These are phyloP conservation scores for Chrysocyon brachyurus DNA, from an alignment of 2,797 vertebrate genomes.

Conservation along the genomic window DNA sequence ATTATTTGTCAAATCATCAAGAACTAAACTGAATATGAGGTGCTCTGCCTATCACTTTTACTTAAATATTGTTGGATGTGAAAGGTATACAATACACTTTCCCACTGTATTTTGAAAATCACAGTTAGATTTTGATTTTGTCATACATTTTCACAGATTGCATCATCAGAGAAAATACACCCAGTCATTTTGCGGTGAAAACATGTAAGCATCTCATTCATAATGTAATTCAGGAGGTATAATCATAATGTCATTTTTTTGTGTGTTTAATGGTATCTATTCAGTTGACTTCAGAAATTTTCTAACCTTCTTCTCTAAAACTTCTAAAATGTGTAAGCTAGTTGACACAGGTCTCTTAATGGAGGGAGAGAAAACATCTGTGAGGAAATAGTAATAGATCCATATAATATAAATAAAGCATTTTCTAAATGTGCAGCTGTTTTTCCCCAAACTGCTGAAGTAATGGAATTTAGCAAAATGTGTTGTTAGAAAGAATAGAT, in stretches of 20 bases:
- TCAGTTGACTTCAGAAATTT: slow-evolving; percentile 77
- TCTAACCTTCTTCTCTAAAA: slow-evolving; percentile 76
- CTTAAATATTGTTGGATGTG: slow-evolving; percentile 87
- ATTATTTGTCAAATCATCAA: slow-evolving; percentile 69
- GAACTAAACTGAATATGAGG: slow-evolving; percentile 74
- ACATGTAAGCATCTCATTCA: slow-evolving; percentile 91
- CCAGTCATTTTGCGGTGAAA: slow-evolving; percentile 92
- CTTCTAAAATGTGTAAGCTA: slow-evolving; percentile 66
- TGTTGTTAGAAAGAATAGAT: background rate
- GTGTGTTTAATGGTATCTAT: slow-evolving; percentile 84
- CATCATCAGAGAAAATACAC: slow-evolving; percentile 92
- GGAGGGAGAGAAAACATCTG: slow-evolving; percentile 62
- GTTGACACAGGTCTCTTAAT: slow-evolving; percentile 71
- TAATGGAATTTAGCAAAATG: slow-evolving; percentile 52
- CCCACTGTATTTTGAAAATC: slow-evolving; percentile 88
- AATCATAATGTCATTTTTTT: slow-evolving; percentile 89
- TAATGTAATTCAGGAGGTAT: slow-evolving; percentile 91
- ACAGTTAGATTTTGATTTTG: slow-evolving; percentile 92
- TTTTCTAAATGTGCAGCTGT: slow-evolving; percentile 27
- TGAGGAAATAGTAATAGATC: slow-evolving; percentile 64
- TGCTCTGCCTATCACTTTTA: slow-evolving; percentile 79
- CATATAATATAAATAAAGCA: slow-evolving; percentile 58
- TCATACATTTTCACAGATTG: slow-evolving; percentile 92
- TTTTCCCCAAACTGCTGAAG: slow-evolving; percentile 40
- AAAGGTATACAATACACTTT: slow-evolving; percentile 87